Percentiles rank a stretch among this genome's conserved stretches.
phyloP scores from a whole-genome alignment of 2,797 vertebrate genomes.

The Danio aesculapii region DNA sequence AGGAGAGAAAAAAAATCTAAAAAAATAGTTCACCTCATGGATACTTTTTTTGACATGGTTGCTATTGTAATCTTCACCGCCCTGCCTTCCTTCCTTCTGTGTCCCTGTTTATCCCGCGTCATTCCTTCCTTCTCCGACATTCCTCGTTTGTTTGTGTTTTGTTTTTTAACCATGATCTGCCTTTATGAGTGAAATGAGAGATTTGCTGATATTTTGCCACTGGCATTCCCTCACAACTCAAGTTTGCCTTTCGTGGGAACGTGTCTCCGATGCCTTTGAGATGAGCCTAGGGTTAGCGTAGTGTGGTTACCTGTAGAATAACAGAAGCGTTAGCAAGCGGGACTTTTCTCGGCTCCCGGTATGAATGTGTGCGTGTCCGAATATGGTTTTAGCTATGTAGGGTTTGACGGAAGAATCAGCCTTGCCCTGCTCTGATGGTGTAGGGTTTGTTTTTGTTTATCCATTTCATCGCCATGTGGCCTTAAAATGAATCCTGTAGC shows the following conservation, averaged over 20 bases:
- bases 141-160: constrained; percentile 38
- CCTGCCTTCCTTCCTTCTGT: constrained; percentile 54
- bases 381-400: constrained; percentile 18
- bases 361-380: constrained; percentile 4
- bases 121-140: constrained; percentile 23
- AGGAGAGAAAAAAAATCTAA: constrained; percentile 38
- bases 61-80: constrained; percentile 54
- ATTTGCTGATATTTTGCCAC: constrained; percentile 29
- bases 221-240: constrained; percentile 46
- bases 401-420: constrained; percentile 53
- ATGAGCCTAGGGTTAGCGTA: constrained; percentile 38
- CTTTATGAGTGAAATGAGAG: constrained; percentile 65
- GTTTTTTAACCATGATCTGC: constrained; percentile 70
- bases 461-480: constrained; percentile 67
- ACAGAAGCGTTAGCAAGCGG: constrained; percentile 14
- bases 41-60: constrained; percentile 58
- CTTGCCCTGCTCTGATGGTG: constrained; percentile 29
- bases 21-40: constrained; percentile 29
- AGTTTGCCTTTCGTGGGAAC: constrained; percentile 34
- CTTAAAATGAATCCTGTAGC: constrained; percentile 67
- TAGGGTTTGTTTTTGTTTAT: constrained; percentile 37
- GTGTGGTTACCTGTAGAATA: constrained; percentile 12
- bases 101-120: constrained; percentile 36
- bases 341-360: constrained; percentile 13
- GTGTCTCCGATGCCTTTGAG: constrained; percentile 42